phyloP scores from a whole-genome alignment of 2,113 vertebrate species.

The Pterophyllum scalare region DNA sequence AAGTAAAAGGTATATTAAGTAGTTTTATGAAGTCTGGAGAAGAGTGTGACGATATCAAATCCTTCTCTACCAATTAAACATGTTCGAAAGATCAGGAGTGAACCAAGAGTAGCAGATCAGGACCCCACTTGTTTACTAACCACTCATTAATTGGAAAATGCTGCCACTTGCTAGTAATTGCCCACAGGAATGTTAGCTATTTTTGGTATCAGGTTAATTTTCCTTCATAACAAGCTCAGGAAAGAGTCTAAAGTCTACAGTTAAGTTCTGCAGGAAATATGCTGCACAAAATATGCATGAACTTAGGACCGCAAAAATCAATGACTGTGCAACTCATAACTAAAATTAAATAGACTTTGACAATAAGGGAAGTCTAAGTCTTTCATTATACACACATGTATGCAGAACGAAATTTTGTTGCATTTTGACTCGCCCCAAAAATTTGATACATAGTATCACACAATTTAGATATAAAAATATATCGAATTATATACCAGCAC shows the following conservation, averaged over 20 bases:
- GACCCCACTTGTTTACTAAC: not conserved
- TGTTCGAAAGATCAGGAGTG: not conserved
- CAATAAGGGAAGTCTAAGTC: too few species aligned
- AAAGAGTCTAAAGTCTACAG: not conserved
- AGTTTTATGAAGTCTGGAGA: not conserved
- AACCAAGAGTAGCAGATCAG: not conserved
- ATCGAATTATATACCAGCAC: too few species aligned
- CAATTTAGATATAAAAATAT: too few species aligned
- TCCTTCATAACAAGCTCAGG: not conserved
- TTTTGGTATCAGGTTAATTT: not conserved
- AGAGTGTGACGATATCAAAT: not conserved
- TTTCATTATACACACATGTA: too few species aligned
- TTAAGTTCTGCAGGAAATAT: not conserved
- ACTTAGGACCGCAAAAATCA: not conserved
- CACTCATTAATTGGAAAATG: slow-evolving; percentile 7
- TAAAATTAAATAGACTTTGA: slow-evolving; percentile 3
- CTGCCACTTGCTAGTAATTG: not conserved
- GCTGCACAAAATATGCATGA: not conserved
- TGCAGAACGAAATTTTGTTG: too few species aligned
- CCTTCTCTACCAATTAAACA: not conserved
- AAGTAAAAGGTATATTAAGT: not conserved
- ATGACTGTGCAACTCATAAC: not conserved
- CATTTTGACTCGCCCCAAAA: too few species aligned
- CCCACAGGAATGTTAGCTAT: not conserved
- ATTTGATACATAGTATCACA: too few species aligned